Evolutionary conservation across 2,888 invertebrate species (phyloP).

Genomic region (Oscheius sp.): DNA sequence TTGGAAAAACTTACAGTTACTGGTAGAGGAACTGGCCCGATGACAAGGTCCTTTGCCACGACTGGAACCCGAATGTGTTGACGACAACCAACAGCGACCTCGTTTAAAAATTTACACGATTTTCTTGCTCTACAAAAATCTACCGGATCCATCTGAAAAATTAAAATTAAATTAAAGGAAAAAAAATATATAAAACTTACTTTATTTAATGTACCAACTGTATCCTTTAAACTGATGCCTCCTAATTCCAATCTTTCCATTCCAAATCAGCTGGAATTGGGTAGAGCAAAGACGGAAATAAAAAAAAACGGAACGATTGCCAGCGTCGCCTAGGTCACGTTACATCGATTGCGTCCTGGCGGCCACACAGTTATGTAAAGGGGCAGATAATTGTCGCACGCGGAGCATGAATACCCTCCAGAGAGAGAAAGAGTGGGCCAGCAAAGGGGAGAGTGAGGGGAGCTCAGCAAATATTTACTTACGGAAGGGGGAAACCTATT

Average conservation of each 20-base stretch:
- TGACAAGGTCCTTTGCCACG: not conserved
- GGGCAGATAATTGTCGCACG: conserved; percentile 3
- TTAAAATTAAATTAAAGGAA: not conserved
- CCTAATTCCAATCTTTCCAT: no score
- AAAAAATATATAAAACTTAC: no score
- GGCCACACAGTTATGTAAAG: conserved; percentile 1
- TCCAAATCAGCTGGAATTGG: not conserved
- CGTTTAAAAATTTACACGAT: not conserved
- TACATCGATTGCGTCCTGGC: conserved; percentile 11
- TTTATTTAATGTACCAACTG: no score
- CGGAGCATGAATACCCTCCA: conserved; percentile 9
- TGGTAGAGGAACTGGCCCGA: not conserved
- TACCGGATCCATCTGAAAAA: not conserved
- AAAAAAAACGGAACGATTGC: not conserved
- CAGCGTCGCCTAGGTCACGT: not conserved
- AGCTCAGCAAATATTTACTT: conserved; percentile 1
- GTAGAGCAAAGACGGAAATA: not conserved
- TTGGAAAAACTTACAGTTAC: not conserved
- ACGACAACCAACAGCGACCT: not conserved
- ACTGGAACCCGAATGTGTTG: not conserved
- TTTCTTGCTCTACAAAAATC: not conserved
- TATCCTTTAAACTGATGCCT: no score
- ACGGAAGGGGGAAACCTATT: not conserved
- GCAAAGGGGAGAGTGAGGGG: not conserved
- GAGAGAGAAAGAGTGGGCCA: no score